Evolutionary conservation across 1,140 invertebrate genomes (phyloP).

Genomic region (Drosophila orena): DNA sequence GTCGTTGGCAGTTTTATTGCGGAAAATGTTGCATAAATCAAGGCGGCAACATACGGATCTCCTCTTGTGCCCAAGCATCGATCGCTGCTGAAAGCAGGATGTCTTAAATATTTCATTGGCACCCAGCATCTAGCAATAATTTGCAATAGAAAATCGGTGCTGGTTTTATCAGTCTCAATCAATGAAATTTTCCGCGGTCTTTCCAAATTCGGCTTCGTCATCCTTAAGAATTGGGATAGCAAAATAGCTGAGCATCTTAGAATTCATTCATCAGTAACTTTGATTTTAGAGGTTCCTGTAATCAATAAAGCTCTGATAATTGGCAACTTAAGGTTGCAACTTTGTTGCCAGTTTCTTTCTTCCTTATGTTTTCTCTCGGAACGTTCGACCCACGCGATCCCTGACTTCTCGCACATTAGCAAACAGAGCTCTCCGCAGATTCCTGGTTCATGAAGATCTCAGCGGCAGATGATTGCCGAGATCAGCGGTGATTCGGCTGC

Average conservation of each 20-base stretch:
- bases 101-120: conserved; percentile 64
- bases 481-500: conserved; percentile 47
- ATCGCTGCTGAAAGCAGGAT: conserved; percentile 61
- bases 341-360: conserved; percentile 45
- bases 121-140: conserved; percentile 53
- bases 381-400: conserved; percentile 53
- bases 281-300: conserved; percentile 45
- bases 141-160: conserved; percentile 46
- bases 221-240: conserved; percentile 53
- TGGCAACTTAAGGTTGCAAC: conserved; percentile 61
- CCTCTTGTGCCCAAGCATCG: conserved; percentile 29
- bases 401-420: conserved; percentile 63
- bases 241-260: conserved; percentile 38
- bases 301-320: conserved; percentile 61
- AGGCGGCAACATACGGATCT: conserved; percentile 74
- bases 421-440: conserved; percentile 42
- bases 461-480: conserved; percentile 66
- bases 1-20: conserved; percentile 78
- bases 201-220: conserved; percentile 62
- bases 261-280: conserved; percentile 30
- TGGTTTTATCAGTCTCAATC: conserved; percentile 18
- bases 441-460: conserved; percentile 21
- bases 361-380: neutral
- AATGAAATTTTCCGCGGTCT: conserved; percentile 6
- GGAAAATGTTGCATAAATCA: conserved; percentile 82